These are phyloP conservation scores for Drosophila testacea DNA, from an alignment of 2,888 invertebrate genomes.

Conservation along the genomic window DNA sequence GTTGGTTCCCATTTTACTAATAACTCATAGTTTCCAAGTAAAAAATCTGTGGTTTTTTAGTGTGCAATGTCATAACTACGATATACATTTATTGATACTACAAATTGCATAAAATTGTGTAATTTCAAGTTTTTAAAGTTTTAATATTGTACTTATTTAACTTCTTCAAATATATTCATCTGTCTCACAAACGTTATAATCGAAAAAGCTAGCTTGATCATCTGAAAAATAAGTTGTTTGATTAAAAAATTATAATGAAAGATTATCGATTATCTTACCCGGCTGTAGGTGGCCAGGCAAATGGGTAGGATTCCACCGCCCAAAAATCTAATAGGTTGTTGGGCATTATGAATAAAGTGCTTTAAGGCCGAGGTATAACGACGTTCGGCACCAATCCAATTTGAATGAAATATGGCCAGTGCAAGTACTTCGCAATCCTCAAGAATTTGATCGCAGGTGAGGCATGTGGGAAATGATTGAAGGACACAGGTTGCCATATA, in stretches of 20 bases:
- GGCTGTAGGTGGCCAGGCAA: slow-evolving; percentile 29
- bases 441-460: slow-evolving; percentile 38
- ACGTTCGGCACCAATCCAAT: slow-evolving; percentile 34
- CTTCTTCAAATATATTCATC: slow-evolving; percentile 34
- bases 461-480: slow-evolving; percentile 42
- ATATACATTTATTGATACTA: background rate
- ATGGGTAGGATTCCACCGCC: slow-evolving; percentile 42
- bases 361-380: slow-evolving; percentile 29
- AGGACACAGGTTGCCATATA: slow-evolving; percentile 26
- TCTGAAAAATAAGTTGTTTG: slow-evolving; percentile 8
- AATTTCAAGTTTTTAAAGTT: background rate
- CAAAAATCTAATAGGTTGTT: slow-evolving; percentile 36
- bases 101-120: background rate
- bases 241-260: no score
- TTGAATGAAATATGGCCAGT: slow-evolving; percentile 39
- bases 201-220: slow-evolving; percentile 41
- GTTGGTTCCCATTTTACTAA: no score
- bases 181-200: slow-evolving; percentile 35
- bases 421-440: slow-evolving; percentile 29
- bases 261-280: slow-evolving; percentile 1
- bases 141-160: background rate
- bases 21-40: no score
- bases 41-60: background rate
- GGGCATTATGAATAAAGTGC: slow-evolving; percentile 38
- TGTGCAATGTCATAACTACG: background rate